Conservation (phyloP, 2,888 invertebrate species). For the Desoria tigrina region DNA sequence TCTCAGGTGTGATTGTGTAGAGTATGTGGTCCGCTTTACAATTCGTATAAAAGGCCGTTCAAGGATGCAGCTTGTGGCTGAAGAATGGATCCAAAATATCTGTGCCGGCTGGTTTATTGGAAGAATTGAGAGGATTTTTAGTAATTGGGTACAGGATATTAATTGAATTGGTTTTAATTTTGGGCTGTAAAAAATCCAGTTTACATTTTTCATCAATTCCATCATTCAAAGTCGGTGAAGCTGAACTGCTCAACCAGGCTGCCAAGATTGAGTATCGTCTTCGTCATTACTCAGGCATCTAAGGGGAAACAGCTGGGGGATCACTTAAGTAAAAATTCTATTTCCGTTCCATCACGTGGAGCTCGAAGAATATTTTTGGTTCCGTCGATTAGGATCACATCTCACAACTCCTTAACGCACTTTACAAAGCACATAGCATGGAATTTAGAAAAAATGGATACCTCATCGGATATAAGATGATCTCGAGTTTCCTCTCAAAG, state of each 20-base stretch:
- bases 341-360: slow-evolving; percentile 18
- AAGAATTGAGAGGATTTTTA: slow-evolving; percentile 4
- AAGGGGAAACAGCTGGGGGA: background rate
- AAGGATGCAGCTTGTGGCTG: background rate
- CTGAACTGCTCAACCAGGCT: background rate
- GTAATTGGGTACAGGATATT: slow-evolving; percentile 8
- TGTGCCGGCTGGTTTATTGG: background rate
- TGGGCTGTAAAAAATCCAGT: too few relatives aligned
- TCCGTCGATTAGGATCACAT: slow-evolving; percentile 1
- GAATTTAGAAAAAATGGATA: background rate
- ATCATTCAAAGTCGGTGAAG: background rate
- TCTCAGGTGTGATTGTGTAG: too few relatives aligned
- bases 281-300: slow-evolving; percentile 18
- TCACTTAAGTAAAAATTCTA: slow-evolving; percentile 18
- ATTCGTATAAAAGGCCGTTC: background rate
- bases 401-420: background rate
- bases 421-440: background rate
- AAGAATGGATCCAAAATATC: background rate
- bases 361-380: slow-evolving; percentile 18
- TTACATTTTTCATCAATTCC: background rate
- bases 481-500: background rate
- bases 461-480: background rate
- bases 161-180: slow-evolving; percentile 2
- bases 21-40: background rate
- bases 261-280: slow-evolving; percentile 15